Evolutionary conservation across 2,888 invertebrate species (phyloP), one percentile per base, ranked within the genome.

Genomic region (Noctua fimbriata): DNA sequence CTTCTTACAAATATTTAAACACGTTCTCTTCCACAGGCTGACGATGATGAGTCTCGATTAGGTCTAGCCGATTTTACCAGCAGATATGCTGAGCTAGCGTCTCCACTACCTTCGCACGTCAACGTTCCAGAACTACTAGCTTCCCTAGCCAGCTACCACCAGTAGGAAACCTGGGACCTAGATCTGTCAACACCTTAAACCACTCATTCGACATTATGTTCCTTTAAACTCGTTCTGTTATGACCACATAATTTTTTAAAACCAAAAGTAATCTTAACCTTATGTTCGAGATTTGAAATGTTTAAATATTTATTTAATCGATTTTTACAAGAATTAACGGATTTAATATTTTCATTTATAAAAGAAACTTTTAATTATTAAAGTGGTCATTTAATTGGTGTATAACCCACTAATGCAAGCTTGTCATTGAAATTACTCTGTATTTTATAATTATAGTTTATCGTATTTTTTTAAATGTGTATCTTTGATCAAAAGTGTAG

Each of bases 11-110:
- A 63, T 60, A 60, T 32, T 67, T 4, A 44, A 44, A 44, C 36
- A 6, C 41, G 44, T 44, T 4, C 16, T 67, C n/a, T 67, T 67
- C 10, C 58, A 7, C 88, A 92, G 93, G 90, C 88, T 63, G 85
- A 87, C 0, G 83, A 88, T 0, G 76, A 73, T 0, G 89, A 89
- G 1, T 16, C 36, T 6, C 69, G 88, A 16, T n/a, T 41, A 16
- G 65, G 84, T 2, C 81, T 70, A 21, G 70, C 75, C 0, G 95
- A 95, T 76, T 95, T 87, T 78, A 95, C 95, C 0, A 88, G 90
- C 49, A 89, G 87, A 7, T 96, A 96, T 55, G 96, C 96, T 0
- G 94, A 94, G 73, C 78, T 96, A 4, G 95, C 96, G 0, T 92
- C 94, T 0, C 95, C 95, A 0, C 88, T 93, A 0, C 96, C 96